Evolutionary conservation across 1,140 invertebrate genomes (phyloP), one percentile per base, ranked within the genome.

Genomic region (Catajapyx aquilonaris): DNA sequence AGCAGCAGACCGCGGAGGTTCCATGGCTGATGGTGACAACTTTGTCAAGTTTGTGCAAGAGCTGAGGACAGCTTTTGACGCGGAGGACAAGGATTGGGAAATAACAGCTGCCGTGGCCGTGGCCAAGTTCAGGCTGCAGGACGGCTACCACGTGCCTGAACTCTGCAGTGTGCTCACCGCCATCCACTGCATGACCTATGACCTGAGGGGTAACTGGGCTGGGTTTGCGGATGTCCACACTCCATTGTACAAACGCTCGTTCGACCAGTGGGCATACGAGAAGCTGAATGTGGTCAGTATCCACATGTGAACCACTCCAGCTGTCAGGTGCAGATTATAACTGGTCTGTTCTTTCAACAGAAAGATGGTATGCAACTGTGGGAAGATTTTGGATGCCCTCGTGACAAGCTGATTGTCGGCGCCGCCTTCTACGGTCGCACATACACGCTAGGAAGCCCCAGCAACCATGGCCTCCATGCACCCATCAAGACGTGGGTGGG

Each of bases 201-300:
- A 66, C 45, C 44, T 66, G 5, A 49, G 63, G 41, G 64, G 65
- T 5, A 55, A 56, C 25, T 67, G 62, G 63, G 60, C 58, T 2
- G 52, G 52, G 4, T 45, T 49, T 36, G 58, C 61, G 30, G 53
- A 55, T 32, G 48, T 51, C 11, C 56, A 59, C 37, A 55, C 55
- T 11, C 55, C 55, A 18, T 38, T 59, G 0, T 56, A 52, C 39
- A 43, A 44, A 21, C 38, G 56, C 31, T 51, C 52, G 4, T 47
- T 53, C 23, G 56, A 59, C 35, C 50, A 57, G 39, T 58, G 46
- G 34, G 53, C 50, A 16, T 59, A 59, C 38, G 55, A 58, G 42
- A 57, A 53, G 40, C 47, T 61, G 9, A 61, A 61, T 45, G 53
- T 56, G 39, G 51, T 13, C 22, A 28, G 17, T 30, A n/a, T n/a